These are phyloP conservation scores for Drosophila hamatofila DNA, from an alignment of 2,888 invertebrate genomes.

Conservation along the genomic window DNA sequence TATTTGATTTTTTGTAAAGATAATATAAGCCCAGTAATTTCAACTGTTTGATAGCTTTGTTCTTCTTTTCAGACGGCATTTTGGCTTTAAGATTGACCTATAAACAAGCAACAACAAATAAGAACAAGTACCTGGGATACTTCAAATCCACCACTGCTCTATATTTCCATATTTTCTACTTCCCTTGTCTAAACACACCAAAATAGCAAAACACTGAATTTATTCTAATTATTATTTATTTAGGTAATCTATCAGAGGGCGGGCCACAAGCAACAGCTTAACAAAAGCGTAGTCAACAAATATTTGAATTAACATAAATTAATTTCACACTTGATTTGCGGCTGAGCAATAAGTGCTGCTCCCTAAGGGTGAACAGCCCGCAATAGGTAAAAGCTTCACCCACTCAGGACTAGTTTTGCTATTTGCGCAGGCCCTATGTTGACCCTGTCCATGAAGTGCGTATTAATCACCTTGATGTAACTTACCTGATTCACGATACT, in stretches of 20 bases:
- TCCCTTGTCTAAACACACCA: not conserved
- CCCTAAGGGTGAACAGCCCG: not conserved
- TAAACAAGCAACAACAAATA: not conserved
- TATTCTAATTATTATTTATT: not conserved
- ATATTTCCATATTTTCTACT: not conserved
- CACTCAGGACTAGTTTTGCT: not conserved
- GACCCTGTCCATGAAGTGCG: not conserved
- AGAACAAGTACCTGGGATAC: no score
- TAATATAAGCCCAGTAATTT: not conserved
- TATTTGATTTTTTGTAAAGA: not conserved
- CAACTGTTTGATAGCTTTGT: not conserved
- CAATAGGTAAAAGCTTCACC: not conserved
- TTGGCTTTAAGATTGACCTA: not conserved
- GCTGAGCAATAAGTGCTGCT: constrained; percentile 30
- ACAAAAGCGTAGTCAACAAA: constrained; percentile 1
- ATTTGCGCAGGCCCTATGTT: not conserved
- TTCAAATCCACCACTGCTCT: no score
- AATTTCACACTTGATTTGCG: constrained; percentile 60
- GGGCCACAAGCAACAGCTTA: not conserved
- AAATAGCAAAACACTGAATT: not conserved
- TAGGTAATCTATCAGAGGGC: not conserved
- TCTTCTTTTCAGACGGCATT: not conserved
- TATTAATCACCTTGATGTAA: not conserved
- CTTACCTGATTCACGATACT: constrained; percentile 83
- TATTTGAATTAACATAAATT: constrained; percentile 13